These are phyloP conservation scores for Propithecus perrieri DNA, from an alignment of 2,797 vertebrate species.

Conservation along the genomic window DNA sequence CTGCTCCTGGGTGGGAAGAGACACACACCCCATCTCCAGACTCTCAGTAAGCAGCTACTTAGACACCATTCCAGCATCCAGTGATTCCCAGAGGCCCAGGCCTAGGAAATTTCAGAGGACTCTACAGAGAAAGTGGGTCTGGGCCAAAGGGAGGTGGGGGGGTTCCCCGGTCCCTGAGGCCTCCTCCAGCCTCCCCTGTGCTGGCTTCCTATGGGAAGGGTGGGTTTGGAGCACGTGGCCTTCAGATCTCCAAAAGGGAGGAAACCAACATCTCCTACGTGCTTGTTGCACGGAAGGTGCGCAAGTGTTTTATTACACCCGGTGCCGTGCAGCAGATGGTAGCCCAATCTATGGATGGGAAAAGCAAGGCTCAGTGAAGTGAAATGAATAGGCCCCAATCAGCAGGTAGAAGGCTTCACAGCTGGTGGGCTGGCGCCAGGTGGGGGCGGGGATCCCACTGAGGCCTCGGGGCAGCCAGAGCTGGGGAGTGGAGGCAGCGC, in stretches of 20 bases:
- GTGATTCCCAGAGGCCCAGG: not conserved
- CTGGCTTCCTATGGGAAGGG: not conserved
- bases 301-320: not conserved
- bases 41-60: not conserved
- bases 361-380: not conserved
- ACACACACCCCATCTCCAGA: not conserved
- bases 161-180: not conserved
- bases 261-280: not conserved
- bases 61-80: too few species aligned
- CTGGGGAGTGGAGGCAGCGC: not conserved
- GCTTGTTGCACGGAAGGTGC: not conserved
- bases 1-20: not conserved
- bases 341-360: not conserved
- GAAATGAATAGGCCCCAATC: not conserved
- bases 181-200: not conserved
- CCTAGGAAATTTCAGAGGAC: not conserved
- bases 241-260: not conserved
- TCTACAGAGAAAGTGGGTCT: not conserved
- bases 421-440: not conserved
- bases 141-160: not conserved
- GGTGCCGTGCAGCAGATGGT: not conserved
- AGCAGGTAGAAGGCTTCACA: not conserved
- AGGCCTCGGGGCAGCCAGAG: not conserved
- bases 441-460: not conserved
- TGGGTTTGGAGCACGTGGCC: fast-evolving